Base-by-base conservation (phyloP, 2,888 invertebrate genomes). In the Panorpa germanica region DNA sequence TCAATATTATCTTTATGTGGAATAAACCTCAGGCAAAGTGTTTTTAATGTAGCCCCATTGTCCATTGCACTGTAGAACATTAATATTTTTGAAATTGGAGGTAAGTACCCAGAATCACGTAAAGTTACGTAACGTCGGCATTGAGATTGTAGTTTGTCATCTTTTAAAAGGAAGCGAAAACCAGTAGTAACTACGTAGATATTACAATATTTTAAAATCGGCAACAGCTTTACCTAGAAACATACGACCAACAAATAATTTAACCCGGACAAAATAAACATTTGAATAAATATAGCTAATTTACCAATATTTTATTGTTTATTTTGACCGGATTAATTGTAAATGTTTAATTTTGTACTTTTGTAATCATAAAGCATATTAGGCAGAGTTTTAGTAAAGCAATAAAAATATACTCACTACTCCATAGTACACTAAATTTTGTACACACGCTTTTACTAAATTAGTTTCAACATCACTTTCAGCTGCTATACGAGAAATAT, bases 381-480 rank as follows among this genome's bases (percentile, higher is more conserved):
- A 10, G 25, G 7, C 7, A 12, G 25, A 9, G n/a, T 8, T 25
- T 25, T 10, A 25, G 7, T 25, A 25, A 9, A 9, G 25, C 7
- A 10, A 10, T 25, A n/a, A 12, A n/a, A 27, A 8, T 8, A 7
- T 23, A 49, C 57, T 40, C 40, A 68, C 71, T 34, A 71, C 69
- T 14, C 67, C 69, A 41, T 75, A 75, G 47, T 76, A 90, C 39
- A 82, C 70, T 38, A 93, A 61, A 56, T 93, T 93, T 50, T 90
- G 90, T 33, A 93, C 71, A 50, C 90, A 90, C 1, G 86, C 81
- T 53, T 93, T 93, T 1, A 93, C 93, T 18, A 93, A 61, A 49
- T 85, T 83, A 39, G 81, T 82, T 49, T 93, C 91, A 1, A 95
- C 88, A 45, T 90, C 86, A 1, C 90, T 80, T 44, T 86, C 76